Evolutionary conservation across 2,888 invertebrate genomes (phyloP), one percentile per base, ranked within the genome.

Genomic region (Mythimna ferrago): DNA sequence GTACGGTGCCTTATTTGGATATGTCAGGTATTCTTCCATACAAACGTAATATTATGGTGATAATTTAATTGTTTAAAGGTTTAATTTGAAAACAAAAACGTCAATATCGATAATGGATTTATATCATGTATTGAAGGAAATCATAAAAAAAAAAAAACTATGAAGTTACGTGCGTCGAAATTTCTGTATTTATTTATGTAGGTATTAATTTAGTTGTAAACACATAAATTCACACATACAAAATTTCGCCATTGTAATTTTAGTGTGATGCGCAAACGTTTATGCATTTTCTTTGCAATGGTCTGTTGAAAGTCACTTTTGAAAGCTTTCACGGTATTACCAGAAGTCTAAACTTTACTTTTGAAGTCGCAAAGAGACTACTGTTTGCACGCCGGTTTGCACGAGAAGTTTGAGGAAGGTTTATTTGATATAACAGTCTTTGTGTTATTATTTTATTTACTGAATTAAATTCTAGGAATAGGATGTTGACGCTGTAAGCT

Each of bases 341-440:
- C 51, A 9, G 26, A 74, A 78, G 70, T 71, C 70, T 73, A 53
- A 82, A 83, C 68, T 81, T 69, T 48, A 78, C 69, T 74, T 65
- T 66, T 19, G 68, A 70, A 69, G 68, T 70, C 67, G 71, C 74
- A 78, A 73, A 77, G 84, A 76, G 74, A 78, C 71, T 79, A 76
- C 71, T 44, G 10, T 78, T 48, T 14, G 16, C 48, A 16, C 48
- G 16, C 16, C 5, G 48, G 64, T 77, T 77, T 73, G 48, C 66
- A 16, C 6, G 53, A 48, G 41, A 35, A 78, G 51, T 84, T 80
- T 68, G 62, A 66, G 67, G 11, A 44, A 63, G 44, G 57, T 65
- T 38, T 73, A 57, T 64, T 78, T 78, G 66, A 73, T 71, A 81
- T 78, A 76, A 66, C n/a, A 41, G 21, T 63, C 38, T 69, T 66